Conservation (phyloP, 2,797 vertebrate genomes). For the Crocidura indochinensis region DNA sequence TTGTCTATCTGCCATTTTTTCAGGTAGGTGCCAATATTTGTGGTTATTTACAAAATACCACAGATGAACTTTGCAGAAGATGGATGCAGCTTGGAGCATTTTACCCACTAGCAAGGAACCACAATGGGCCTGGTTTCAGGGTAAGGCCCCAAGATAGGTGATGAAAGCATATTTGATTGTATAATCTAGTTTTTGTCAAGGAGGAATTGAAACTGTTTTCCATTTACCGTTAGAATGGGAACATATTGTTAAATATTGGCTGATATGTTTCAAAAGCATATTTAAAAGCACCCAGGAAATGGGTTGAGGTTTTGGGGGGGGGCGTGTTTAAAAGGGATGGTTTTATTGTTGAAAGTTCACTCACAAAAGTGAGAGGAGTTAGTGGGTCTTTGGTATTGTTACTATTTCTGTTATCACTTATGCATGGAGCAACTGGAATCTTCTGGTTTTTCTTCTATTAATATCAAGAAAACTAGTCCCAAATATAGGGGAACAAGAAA, state of each 20-base stretch:
- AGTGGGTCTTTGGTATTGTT: neutral
- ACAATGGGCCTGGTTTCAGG: conserved; percentile 92
- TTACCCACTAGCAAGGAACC: conserved; percentile 97
- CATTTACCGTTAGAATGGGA: neutral
- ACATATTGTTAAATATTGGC: neutral
- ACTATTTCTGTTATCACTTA: neutral
- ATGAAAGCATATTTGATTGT: neutral
- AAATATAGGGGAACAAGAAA: neutral
- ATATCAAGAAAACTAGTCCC: neutral
- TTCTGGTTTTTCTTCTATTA: neutral
- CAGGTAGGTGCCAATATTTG: conserved; percentile 98
- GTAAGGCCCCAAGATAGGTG: conserved; percentile 87
- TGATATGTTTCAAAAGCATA: neutral
- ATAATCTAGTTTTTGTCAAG: neutral
- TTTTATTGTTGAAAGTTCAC: neutral
- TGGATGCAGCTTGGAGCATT: conserved; percentile 99
- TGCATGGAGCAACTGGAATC: neutral
- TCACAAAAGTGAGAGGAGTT: conserved; percentile 81
- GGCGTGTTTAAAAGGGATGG: neutral
- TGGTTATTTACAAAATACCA: conserved; percentile 93
- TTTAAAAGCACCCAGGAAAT: neutral
- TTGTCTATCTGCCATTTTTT: conserved; percentile 49
- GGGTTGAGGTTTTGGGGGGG: neutral
- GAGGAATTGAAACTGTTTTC: neutral
- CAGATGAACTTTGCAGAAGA: conserved; percentile 95